These are phyloP conservation scores for Nephrotoma appendiculata DNA, from an alignment of 2,888 invertebrate genomes.

Conservation along the genomic window DNA sequence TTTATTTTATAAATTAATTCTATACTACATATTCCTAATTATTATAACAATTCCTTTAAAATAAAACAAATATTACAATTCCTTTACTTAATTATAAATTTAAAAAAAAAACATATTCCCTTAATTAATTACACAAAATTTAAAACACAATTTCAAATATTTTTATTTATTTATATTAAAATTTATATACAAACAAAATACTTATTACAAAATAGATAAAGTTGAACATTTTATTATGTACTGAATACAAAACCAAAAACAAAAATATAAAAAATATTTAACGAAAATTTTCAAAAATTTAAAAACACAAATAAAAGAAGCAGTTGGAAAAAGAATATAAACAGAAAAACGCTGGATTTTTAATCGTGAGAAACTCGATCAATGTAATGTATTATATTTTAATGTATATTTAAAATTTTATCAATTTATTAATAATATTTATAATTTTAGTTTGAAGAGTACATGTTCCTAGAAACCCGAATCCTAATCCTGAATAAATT, in stretches of 20 bases:
- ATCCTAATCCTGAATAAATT: no score
- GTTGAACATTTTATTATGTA: background rate
- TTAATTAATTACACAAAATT: no score
- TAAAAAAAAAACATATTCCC: background rate
- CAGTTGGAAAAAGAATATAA: background rate
- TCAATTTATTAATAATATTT: no score
- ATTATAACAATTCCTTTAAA: background rate
- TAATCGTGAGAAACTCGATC: no score
- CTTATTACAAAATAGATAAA: background rate
- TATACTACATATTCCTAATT: background rate
- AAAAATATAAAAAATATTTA: background rate
- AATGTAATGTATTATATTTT: no score
- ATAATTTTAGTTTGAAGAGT: no score
- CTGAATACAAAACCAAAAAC: background rate
- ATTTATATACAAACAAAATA: background rate
- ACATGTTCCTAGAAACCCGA: no score
- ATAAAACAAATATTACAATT: background rate
- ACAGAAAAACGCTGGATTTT: background rate
- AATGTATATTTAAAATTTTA: no score
- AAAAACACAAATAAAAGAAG: background rate
- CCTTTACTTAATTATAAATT: background rate
- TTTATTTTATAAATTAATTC: background rate
- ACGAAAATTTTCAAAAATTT: background rate
- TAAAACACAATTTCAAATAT: background rate
- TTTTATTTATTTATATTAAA: background rate